Percentiles rank a stretch among this genome's conserved stretches.
phyloP scores from a whole-genome alignment of 2,113 vertebrate genomes.

The Laticauda laticaudata region DNA sequence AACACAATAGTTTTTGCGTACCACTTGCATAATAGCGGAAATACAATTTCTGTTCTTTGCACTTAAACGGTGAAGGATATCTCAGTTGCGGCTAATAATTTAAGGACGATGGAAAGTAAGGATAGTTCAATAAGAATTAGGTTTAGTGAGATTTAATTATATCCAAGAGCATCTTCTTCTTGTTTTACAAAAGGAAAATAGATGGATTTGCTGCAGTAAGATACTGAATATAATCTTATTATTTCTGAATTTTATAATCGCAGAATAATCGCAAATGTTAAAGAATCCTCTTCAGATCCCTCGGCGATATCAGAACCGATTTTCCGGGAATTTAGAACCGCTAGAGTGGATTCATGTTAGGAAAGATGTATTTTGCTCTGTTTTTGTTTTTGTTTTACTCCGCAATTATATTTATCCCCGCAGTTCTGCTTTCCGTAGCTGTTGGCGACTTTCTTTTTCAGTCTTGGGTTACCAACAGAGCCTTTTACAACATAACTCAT shows the following conservation, averaged over 20 bases:
- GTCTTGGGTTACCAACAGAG: not conserved
- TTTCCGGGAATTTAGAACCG: not conserved
- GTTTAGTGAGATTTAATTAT: not conserved
- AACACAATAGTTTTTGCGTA: not conserved
- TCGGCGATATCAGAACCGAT: not conserved
- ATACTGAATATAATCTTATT: not conserved
- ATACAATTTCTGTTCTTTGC: not conserved
- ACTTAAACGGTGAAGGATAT: not conserved
- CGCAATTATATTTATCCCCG: not conserved
- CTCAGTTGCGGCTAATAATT: not conserved
- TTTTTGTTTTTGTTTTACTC: not conserved
- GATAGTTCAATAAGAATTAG: not conserved
- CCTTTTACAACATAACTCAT: not conserved
- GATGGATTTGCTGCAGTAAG: too few species aligned
- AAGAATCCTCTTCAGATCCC: not conserved
- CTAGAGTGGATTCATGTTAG: not conserved
- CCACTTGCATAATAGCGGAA: not conserved
- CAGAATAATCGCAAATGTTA: not conserved
- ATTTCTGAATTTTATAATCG: not conserved
- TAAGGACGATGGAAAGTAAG: not conserved
- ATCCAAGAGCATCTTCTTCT: not conserved
- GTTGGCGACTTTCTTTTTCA: not conserved
- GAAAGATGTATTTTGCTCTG: not conserved
- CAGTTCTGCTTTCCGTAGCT: not conserved
- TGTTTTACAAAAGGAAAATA: not conserved